A percentile compares a stretch with the other conserved stretches of the same genome.
Evolutionary conservation across 2,888 invertebrate genomes (phyloP).

Genomic region (Malacosoma neustria): DNA sequence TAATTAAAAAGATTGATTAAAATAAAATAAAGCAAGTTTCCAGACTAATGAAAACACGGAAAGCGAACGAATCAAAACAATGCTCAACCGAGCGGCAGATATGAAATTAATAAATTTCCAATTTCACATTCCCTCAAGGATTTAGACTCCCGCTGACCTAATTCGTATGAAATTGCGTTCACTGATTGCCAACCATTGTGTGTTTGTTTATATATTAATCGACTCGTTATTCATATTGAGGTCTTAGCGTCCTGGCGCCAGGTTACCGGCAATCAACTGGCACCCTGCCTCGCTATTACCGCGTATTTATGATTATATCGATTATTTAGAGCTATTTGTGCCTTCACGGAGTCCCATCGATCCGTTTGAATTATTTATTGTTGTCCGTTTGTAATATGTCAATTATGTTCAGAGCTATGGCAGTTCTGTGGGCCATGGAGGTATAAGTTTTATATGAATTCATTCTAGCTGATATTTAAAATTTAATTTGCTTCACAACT

Average conservation of each 20-base stretch:
- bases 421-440: no score
- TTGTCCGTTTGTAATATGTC: no score
- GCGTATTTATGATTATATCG: no score
- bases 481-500: no score
- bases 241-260: conserved; percentile 7
- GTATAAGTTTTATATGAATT: no score
- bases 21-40: not conserved
- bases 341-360: no score
- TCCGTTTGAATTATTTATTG: no score
- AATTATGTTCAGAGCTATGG: no score
- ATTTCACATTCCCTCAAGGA: not conserved
- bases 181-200: conserved; percentile 5
- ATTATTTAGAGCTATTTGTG: no score
- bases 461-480: no score
- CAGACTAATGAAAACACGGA: not conserved
- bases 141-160: conserved; percentile 1
- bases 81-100: not conserved
- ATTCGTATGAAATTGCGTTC: conserved; percentile 2
- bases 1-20: not conserved
- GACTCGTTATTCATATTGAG: conserved; percentile 11
- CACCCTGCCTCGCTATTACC: no score
- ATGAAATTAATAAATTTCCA: not conserved
- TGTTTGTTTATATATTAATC: conserved; percentile 13
- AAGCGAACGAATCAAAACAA: not conserved
- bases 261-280: not conserved